Percentiles rank a stretch among this genome's conserved stretches.
Evolutionary conservation across 2,797 vertebrate species (phyloP).

Genomic region (Pantherophis vulpinus): DNA sequence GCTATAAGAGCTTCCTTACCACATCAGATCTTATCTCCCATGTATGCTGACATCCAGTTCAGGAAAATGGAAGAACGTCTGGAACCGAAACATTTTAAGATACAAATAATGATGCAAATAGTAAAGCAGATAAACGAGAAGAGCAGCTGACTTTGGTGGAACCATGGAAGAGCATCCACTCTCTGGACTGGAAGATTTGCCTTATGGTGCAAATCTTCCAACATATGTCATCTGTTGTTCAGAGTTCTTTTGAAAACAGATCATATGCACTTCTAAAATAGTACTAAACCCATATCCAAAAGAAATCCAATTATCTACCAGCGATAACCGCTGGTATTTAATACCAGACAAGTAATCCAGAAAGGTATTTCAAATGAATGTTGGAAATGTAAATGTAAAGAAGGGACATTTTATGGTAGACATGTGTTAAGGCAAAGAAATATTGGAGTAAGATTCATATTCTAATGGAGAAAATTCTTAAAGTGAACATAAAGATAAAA

Average conservation of each 20-base stretch:
- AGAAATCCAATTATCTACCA: neutral
- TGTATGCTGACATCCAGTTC: neutral
- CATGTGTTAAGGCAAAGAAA: neutral
- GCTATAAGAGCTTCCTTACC: neutral
- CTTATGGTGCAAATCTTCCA: neutral
- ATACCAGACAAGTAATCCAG: neutral
- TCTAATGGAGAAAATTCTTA: neutral
- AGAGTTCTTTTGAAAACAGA: neutral
- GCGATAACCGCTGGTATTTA: neutral
- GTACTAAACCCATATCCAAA: neutral
- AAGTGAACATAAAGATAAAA: neutral
- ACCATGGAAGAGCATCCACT: neutral
- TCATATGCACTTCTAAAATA: neutral
- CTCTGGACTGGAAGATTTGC: neutral
- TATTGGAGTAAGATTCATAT: neutral
- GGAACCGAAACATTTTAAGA: neutral
- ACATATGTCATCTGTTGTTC: neutral
- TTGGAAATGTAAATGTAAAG: too few species aligned
- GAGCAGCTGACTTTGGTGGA: neutral
- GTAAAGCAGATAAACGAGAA: neutral
- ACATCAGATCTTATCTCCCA: neutral
- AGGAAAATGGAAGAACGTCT: neutral
- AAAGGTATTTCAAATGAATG: too few species aligned
- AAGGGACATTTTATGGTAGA: neutral
- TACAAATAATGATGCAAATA: neutral